Base-by-base conservation (phyloP, 2,113 vertebrate species). In the Numida meleagris region DNA sequence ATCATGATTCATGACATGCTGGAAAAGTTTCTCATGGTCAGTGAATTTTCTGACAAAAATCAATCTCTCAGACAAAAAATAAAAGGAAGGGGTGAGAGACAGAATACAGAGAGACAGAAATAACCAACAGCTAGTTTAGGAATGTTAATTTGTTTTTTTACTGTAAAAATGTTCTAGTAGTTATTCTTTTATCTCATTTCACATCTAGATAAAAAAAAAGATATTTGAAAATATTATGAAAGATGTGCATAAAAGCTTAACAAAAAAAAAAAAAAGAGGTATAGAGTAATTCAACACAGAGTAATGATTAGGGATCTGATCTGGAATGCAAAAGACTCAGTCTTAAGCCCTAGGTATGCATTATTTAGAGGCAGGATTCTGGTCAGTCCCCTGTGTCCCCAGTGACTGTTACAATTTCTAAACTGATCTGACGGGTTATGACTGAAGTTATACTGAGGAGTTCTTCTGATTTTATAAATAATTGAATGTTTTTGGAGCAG, bases 391-490 rank as follows among this genome's bases (percentile, higher is more conserved):
- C 16, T 62, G 4, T 59, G 38, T 86, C 34, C 8, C 8, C 50
- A 59, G 36, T 42, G 76, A 62, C n/a, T 72, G 4, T 42, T 85
- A 27, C 38, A 93, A 68, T 25, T 40, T 59, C 20, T 77, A 86
- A 83, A 29, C n/a, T 74, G 40, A 71, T 86, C 21, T 84, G 61
- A 75, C 36, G 81, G 77, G 46, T 59, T 86, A 68, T 71, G 46
- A 86, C 65, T 86, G 76, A 86, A 81, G 73, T 53, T 86, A 71
- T 84, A 38, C 43, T 13, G 7, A 48, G 42, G 27, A 81, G 42
- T 81, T 46, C 48, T 51, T 71, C 61, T 63, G 88, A 67, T 55
- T 59, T 11, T 67, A 67, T 94, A 94, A 95, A 95, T 95, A 94
- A 94, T 81, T 83, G 3, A 95, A 67, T 31, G 7, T 20, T 84